phyloP scores from a whole-genome alignment of 2,113 vertebrate genomes.

The Baryphthengus martii region DNA sequence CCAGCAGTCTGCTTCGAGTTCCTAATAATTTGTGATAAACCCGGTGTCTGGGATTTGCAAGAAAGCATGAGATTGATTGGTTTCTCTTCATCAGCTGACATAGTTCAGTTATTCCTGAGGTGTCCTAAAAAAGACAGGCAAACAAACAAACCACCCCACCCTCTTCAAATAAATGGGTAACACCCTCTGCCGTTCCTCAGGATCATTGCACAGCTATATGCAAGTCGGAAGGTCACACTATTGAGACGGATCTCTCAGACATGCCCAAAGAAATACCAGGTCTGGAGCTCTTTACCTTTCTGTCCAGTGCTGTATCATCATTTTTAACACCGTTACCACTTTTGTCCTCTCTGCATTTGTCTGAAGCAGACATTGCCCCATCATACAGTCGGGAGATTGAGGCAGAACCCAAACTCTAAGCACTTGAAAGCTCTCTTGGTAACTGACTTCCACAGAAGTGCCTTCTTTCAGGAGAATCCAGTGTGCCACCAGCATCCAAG shows the following conservation, averaged over 20 bases:
- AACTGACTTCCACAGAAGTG: neutral
- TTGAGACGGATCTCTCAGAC: neutral
- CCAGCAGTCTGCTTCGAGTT: constrained; percentile 36
- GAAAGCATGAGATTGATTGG: constrained; percentile 21
- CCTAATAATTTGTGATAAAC: constrained; percentile 48
- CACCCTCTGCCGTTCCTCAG: neutral
- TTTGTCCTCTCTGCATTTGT: neutral
- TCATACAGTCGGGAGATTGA: neutral
- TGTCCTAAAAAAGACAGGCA: neutral
- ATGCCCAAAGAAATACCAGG: neutral
- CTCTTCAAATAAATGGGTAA: neutral
- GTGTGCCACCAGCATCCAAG: neutral
- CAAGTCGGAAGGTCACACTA: neutral
- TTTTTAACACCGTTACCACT: neutral
- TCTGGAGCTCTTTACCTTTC: neutral
- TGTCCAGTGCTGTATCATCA: neutral
- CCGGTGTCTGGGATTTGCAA: constrained; percentile 43
- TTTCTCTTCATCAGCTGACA: constrained; percentile 48
- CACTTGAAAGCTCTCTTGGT: rapidly evolving
- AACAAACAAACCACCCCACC: neutral
- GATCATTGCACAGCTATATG: neutral
- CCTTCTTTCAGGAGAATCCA: neutral
- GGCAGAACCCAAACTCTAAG: neutral
- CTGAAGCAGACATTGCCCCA: neutral
- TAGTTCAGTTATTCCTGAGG: neutral